Evolutionary conservation across 2,888 invertebrate genomes (phyloP).

Genomic region (Coelopa pilipes): DNA sequence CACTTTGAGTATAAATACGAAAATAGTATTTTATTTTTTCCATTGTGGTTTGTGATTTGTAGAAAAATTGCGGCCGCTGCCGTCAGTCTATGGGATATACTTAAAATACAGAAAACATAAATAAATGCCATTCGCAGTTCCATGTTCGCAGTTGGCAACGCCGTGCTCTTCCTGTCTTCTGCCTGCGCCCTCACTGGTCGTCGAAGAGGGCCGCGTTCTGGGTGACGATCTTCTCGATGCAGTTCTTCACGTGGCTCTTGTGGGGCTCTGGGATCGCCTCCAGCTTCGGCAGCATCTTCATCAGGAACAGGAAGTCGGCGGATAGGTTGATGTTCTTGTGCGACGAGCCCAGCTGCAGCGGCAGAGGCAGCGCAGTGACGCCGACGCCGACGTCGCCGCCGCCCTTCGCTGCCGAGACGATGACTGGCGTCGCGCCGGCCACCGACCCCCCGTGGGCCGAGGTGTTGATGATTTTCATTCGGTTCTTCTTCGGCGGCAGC

Average conservation of each 20-base stretch:
- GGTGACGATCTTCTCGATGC: conserved; percentile 60
- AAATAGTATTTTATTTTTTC: background rate
- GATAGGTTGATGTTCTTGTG: conserved; percentile 62
- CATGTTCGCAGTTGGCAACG: background rate
- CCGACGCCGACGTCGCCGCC: conserved; percentile 8
- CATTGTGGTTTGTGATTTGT: background rate
- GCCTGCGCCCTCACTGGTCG: conserved; percentile 1
- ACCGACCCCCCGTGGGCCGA: background rate
- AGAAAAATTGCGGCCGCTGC: conserved; percentile 31
- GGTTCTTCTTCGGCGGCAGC: conserved; percentile 62
- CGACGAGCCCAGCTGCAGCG: conserved; percentile 23
- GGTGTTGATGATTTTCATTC: conserved; percentile 53
- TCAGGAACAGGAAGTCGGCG: conserved; percentile 62
- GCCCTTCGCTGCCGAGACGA: conserved; percentile 43
- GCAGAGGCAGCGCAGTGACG: conserved; percentile 21
- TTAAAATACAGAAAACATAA: background rate
- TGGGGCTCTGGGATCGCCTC: conserved; percentile 62
- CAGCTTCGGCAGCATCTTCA: conserved; percentile 63
- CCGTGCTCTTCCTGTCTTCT: background rate
- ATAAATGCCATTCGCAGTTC: background rate
- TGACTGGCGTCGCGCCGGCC: conserved; percentile 45
- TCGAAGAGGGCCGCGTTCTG: conserved; percentile 42
- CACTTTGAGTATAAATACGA: background rate
- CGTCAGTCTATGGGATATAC: conserved; percentile 38
- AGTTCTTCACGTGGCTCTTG: conserved; percentile 61